Base-by-base conservation (phyloP, 2,113 vertebrate genomes). In the Brachypteracias leptosomus region DNA sequence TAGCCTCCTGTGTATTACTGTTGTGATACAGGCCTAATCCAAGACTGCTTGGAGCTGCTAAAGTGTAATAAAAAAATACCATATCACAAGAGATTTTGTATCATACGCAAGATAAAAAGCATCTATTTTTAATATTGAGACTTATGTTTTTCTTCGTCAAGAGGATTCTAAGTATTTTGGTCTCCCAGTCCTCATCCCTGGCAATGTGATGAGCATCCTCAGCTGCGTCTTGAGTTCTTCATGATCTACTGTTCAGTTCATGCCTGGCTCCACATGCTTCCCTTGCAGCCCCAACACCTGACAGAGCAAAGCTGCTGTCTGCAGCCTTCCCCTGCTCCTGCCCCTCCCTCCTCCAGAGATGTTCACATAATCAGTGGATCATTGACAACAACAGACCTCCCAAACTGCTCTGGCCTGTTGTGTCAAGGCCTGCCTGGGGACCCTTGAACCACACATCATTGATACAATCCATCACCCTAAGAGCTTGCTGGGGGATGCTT, bases 21-120 rank as follows among this genome's bases (percentile, higher is more conserved):
- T 91, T 96, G 88, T 65, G 81, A 97, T 96, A 95, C 94, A 75
- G 95, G 93, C 94, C 95, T 96, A 95, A 97, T 98, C 95, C 88
- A 85, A 77, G n/a, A 47, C 77, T 85, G 84, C 85, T 90, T 24
- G 44, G 65, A 95, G 84, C 89, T 84, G 73, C 90, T 93, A 40
- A 95, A 93, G 46, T 59, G 54, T 70, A 93, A 82, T 44, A 95
- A 76, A 80, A 78, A 70, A 91, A 92, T 14, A 52, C 49, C 36
- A 4, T 61, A 94, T 96, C 90, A 86, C 83, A 96, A 89, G 95
- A 97, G 91, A 89, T 77, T 90, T 77, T 83, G 77, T 84, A 90
- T 85, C 88, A 35, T 20, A 57, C n/a, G 44, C 65, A 72, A 93
- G 92, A 94, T 96, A 58, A 92, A 94, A 95, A 92, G 36, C 80